A percentile compares a stretch with the other conserved stretches of the same genome.
Evolutionary conservation across 2,113 vertebrate species (phyloP).

Genomic region (Halcyon malimbica): DNA sequence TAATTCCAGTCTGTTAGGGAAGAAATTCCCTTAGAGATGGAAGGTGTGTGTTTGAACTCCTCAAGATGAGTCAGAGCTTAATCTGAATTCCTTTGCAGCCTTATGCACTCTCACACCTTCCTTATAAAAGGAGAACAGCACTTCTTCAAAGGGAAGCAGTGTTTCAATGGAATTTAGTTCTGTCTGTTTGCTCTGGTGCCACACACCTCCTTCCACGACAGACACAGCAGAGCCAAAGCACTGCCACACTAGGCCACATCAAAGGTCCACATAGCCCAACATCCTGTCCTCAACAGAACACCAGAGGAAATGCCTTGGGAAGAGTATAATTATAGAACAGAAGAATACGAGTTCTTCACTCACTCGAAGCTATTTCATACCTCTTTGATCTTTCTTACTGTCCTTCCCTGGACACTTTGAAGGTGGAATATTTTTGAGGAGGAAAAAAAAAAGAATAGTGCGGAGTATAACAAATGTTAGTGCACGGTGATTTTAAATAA

Average conservation of each 20-base stretch:
- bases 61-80: not conserved
- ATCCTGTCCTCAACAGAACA: not conserved
- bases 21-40: constrained; percentile 2
- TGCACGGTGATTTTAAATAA: not conserved
- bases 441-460: not conserved
- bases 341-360: not conserved
- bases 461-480: not conserved
- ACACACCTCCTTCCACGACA: not conserved
- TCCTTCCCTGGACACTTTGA: not conserved
- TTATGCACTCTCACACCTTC: not conserved
- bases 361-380: not conserved
- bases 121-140: not conserved
- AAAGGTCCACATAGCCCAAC: not conserved
- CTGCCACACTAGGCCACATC: not conserved
- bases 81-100: not conserved
- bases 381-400: not conserved
- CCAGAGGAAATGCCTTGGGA: not conserved
- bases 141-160: constrained; percentile 19
- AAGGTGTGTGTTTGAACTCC: not conserved
- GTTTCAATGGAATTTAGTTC: not conserved
- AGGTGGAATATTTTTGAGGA: not conserved
- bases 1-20: constrained; percentile 32
- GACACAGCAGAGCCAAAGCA: not conserved
- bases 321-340: not conserved
- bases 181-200: not conserved